Conservation (phyloP, 2,888 invertebrate species). For the Ptychoptera contaminata region DNA sequence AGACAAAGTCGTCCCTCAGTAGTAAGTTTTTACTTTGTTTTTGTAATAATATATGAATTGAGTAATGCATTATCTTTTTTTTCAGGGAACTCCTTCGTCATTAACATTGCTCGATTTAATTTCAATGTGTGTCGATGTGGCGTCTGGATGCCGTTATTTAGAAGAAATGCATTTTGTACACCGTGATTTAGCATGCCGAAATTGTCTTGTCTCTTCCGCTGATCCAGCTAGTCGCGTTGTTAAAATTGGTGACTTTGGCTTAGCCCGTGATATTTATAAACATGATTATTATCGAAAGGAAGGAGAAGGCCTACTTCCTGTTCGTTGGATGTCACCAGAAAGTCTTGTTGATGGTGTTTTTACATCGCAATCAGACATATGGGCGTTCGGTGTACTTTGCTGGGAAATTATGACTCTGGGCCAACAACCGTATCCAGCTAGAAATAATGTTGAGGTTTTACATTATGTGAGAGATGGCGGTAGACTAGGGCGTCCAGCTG, state of each 20-base stretch:
- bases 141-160: conserved; percentile 85
- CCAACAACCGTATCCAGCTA: conserved; percentile 90
- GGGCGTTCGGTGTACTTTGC: conserved; percentile 85
- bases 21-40: conserved; percentile 27
- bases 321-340: conserved; percentile 98
- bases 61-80: conserved; percentile 1
- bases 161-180: conserved; percentile 97
- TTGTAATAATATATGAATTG: not conserved
- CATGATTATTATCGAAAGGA: conserved; percentile 96
- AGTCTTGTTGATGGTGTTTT: conserved; percentile 91
- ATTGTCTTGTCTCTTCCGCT: conserved; percentile 74
- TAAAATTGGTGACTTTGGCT: conserved; percentile 86
- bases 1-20: conserved; percentile 62
- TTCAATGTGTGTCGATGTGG: conserved; percentile 89
- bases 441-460: conserved; percentile 82
- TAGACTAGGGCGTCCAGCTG: conserved; percentile 60
- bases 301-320: conserved; percentile 77
- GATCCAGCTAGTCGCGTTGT: conserved; percentile 43
- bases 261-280: conserved; percentile 92
- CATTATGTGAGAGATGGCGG: conserved; percentile 81
- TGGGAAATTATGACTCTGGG: conserved; percentile 97
- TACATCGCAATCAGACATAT: conserved; percentile 92
- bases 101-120: conserved; percentile 72
- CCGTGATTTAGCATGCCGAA: conserved; percentile 88
- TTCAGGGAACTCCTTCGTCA: conserved; percentile 42